Evolutionary conservation across 2,797 vertebrate species (phyloP).

Genomic region (Enteromius trimaculatus): DNA sequence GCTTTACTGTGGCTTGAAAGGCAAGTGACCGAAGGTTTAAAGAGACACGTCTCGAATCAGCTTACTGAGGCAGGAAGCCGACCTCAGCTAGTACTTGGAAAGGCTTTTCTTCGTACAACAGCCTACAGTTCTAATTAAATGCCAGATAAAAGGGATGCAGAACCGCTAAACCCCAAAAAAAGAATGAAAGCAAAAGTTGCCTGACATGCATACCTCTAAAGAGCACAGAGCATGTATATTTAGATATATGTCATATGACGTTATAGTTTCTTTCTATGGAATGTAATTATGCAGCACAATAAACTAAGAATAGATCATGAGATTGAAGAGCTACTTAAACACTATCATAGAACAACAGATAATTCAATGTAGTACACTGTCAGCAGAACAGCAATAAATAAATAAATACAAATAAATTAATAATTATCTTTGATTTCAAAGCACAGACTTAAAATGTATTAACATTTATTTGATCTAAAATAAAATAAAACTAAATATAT

Average conservation of each 20-base stretch:
- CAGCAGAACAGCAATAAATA: not conserved
- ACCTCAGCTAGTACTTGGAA: conserved; percentile 59
- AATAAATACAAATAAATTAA: not conserved
- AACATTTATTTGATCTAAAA: not conserved
- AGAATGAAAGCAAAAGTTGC: conserved; percentile 57
- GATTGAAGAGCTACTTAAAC: not conserved
- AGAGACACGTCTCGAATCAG: conserved; percentile 49
- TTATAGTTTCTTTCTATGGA: not conserved
- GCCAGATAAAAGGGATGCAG: conserved; percentile 57
- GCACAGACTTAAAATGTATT: not conserved
- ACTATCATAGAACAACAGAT: not conserved
- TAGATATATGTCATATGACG: conserved; percentile 6
- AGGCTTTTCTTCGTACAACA: conserved; percentile 58
- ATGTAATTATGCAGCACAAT: not conserved
- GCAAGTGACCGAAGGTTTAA: conserved; percentile 44
- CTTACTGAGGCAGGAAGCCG: conserved; percentile 59
- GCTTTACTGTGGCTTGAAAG: conserved; percentile 4
- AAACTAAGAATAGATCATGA: not conserved
- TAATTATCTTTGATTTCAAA: not conserved
- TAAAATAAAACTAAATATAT: not conserved
- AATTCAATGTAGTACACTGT: not conserved
- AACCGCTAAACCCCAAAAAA: conserved; percentile 58
- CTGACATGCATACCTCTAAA: conserved; percentile 33
- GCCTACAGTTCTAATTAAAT: conserved; percentile 60
- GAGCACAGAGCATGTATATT: conserved; percentile 1